Evolutionary conservation across 2,113 vertebrate genomes (phyloP).

Genomic region (Calidris pygmaea): DNA sequence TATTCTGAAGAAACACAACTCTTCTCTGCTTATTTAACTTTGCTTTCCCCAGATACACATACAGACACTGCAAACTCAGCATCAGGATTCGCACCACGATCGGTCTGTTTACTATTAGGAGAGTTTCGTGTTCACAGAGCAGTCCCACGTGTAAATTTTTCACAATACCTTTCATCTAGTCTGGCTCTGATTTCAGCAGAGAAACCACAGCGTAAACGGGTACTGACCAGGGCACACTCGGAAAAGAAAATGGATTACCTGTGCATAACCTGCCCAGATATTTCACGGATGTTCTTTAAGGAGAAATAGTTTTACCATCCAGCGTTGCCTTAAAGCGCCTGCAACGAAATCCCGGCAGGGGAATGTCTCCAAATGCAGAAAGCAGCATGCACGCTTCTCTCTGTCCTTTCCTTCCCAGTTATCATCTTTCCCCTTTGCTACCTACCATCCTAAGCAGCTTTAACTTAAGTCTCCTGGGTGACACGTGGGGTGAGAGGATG

Average conservation of each 20-base stretch:
- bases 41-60: conserved; percentile 44
- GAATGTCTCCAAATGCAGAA: not conserved
- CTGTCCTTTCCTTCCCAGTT: not conserved
- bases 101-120: conserved; percentile 58
- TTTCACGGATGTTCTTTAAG: not conserved
- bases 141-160: conserved; percentile 60
- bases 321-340: not conserved
- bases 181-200: conserved; percentile 46
- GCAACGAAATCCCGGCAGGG: not conserved
- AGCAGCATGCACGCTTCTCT: fast-evolving
- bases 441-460: not conserved
- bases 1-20: conserved; percentile 23
- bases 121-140: not conserved
- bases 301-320: not conserved
- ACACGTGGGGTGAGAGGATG: not conserved
- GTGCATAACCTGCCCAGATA: conserved; percentile 1
- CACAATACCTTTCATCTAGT: conserved; percentile 54
- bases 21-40: conserved; percentile 37
- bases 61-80: conserved; percentile 23
- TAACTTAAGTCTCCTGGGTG: not conserved
- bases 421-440: not conserved
- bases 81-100: not conserved
- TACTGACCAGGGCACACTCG: not conserved
- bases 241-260: conserved; percentile 31
- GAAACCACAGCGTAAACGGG: not conserved